Percentiles rank a stretch among this genome's conserved stretches.
Evolutionary conservation across 1,140 invertebrate species (phyloP).

Genomic region (Drosophila kikkawai): DNA sequence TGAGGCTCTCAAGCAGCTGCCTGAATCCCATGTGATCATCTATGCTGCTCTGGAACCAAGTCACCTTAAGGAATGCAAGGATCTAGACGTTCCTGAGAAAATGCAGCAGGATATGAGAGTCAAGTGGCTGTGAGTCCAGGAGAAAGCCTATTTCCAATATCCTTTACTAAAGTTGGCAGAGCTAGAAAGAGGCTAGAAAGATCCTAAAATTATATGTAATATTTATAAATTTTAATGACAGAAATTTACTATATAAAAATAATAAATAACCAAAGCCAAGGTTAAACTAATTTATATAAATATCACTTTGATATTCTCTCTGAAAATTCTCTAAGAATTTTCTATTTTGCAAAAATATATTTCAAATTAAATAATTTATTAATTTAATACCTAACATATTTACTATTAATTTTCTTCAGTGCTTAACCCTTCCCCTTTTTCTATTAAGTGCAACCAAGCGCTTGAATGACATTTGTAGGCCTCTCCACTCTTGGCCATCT

Average conservation of each 20-base stretch:
- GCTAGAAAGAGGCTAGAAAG: too few species aligned
- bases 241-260: neutral
- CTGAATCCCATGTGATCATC: slow-evolving; percentile 87
- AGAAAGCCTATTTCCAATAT: neutral
- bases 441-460: slow-evolving; percentile 38
- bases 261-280: neutral
- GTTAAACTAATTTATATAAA: neutral
- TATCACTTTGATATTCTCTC: neutral
- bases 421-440: neutral
- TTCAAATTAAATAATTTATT: neutral
- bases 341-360: neutral
- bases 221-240: neutral
- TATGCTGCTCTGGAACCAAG: neutral
- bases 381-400: neutral
- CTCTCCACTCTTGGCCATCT: slow-evolving; percentile 24
- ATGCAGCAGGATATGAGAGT: neutral
- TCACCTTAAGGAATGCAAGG: neutral
- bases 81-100: neutral
- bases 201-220: neutral
- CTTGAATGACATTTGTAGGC: slow-evolving; percentile 74
- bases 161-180: neutral
- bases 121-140: neutral
- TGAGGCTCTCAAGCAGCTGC: slow-evolving; percentile 85
- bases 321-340: neutral
- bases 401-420: neutral